phyloP scores from a whole-genome alignment of 1,140 invertebrate species.

The Bombus soroeensis region DNA sequence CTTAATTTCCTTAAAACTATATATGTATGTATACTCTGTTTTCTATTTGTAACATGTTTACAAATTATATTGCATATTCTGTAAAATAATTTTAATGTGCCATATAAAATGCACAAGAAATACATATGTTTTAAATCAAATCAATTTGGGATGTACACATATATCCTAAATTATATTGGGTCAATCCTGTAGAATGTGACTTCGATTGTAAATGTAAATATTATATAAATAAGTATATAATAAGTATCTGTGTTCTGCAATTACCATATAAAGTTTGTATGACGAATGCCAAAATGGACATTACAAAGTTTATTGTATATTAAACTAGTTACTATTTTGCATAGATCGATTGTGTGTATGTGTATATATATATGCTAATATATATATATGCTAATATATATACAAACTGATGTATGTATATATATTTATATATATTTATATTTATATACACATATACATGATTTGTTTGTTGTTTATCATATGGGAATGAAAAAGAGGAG shows the following conservation, averaged over 20 bases:
- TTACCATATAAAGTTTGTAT: constrained; percentile 49
- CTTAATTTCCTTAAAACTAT: constrained; percentile 9
- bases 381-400: not conserved
- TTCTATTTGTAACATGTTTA: not conserved
- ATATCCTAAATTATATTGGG: constrained; percentile 9
- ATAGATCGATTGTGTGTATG: constrained; percentile 26
- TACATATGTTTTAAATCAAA: constrained; percentile 28
- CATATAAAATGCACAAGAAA: constrained; percentile 50
- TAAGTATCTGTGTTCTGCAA: constrained; percentile 42
- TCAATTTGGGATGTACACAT: constrained; percentile 11
- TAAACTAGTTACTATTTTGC: constrained; percentile 54
- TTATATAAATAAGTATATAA: constrained; percentile 49
- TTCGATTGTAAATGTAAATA: constrained; percentile 51
- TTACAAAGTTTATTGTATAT: constrained; percentile 55
- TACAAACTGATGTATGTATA: not conserved
- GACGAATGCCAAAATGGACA: constrained; percentile 52
- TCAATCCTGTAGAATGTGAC: constrained; percentile 23
- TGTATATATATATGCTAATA: not conserved
- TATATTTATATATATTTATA: not conserved
- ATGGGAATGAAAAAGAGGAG: not conserved
- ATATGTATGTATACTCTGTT: constrained; percentile 2
- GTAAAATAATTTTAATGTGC: constrained; percentile 29
- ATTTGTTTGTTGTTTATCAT: constrained; percentile 30
- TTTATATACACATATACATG: not conserved
- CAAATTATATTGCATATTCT: constrained; percentile 3